Evolutionary conservation across 2,888 invertebrate genomes (phyloP), one percentile per base, ranked within the genome.

Genomic region (Anthophora plumipes): DNA sequence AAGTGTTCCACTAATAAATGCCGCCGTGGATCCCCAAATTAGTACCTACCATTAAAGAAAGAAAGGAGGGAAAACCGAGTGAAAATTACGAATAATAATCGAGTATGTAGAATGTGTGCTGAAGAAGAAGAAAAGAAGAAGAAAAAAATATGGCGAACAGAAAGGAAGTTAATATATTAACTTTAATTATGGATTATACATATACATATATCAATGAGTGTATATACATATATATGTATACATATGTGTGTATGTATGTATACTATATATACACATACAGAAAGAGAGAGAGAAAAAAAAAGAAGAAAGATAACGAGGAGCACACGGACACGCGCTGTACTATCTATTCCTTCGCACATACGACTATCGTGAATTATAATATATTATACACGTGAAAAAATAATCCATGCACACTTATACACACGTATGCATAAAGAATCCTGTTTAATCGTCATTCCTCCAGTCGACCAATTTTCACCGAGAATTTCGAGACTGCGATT

Each of bases 1-100:
- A 88, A 89, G 89, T 88, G 89, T 88, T 89, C 89, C 85, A 84
- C 81, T 86, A 72, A 84, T 78, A 70, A 84, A 82, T 84, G 79
- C 83, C 83, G 83, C 79, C 80, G 82, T 86, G 85, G 87, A 85
- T 88, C 88, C 85, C 85, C 87, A 73, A 74, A 84, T 76, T 82
- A 81, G 70, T 82, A 88, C 68, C 85, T 80, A 82, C 25, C 74
- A 31, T 59, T 54, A 48, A 50, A 57, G 4, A 17, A 52, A 22
- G 20, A 66, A 64, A 41, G 66, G 55, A 73, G 64, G 64, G 54
- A n/a, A 59, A 69, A 78, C 25, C 57, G 59, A 64, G 59, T 67
- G 73, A 64, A n/a, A 69, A 76, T 75, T 54, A 50, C 39, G 67
- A 54, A 50, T 61, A 68, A 61, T 78, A 83, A 81, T 83, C 81